Evolutionary conservation across 2,888 invertebrate species (phyloP), one percentile per base, ranked within the genome.

Genomic region (Bugula neritina): DNA sequence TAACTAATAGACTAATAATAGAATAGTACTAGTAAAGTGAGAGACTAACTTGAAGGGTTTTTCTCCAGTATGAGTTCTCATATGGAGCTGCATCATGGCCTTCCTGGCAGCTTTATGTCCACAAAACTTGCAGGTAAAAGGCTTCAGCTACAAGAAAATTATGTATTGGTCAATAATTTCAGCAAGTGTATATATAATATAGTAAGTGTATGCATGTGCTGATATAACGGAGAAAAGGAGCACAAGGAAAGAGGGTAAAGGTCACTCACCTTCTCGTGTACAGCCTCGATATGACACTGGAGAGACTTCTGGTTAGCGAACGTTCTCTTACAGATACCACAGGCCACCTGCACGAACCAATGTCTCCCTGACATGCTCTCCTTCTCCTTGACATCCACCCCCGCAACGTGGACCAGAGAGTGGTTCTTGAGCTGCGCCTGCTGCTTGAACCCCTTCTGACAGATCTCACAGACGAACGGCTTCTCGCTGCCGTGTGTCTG

Each of bases 361-460:
- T 63, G 63, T 34, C 63, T 25, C 25, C 63, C 63, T 31, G 63
- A 63, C 31, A 63, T 27, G n/a, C 63, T 63, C 63, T 63, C 63
- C 27, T 63, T 63, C 63, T 63, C 63, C 31, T 63, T 63, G 27
- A 63, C 27, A 63, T 63, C 63, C 27, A 63, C 63, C 21, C 63
- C 63, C 10, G 63, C 78, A 35, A 73, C 71, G 71, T 81, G 81
- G 5, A 79, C 87, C 10, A 88, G 83, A 73, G 89, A 89, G 83
- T 93, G 93, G 79, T 92, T 92, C 55, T 90, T 87, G 72, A 92
- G 84, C 80, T 93, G 92, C 80, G 90, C 90, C 5, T 87, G 86
- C 77, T 90, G 92, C 82, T 92, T 92, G 83, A 93, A 93, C 27
- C 86, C 87, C 82, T 92, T 91, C 31, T 88, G 88, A 81, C 93